Evolutionary conservation across 2,797 vertebrate species (phyloP).

Genomic region (Cichlasoma orientale): DNA sequence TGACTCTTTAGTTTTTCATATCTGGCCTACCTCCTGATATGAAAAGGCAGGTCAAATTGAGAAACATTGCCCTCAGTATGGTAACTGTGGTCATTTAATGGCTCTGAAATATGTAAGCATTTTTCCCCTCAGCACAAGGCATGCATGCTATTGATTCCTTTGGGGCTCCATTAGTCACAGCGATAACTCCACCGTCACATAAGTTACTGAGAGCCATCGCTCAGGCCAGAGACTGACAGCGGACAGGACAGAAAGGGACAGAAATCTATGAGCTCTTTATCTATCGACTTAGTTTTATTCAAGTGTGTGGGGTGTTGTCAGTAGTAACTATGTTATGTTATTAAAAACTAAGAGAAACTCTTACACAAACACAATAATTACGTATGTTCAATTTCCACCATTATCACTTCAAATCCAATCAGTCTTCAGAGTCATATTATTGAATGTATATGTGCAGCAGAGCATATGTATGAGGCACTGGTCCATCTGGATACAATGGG

Average conservation of each 20-base stretch:
- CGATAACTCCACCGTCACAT: constrained; percentile 67
- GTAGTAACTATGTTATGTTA: constrained; percentile 3
- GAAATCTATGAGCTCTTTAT: constrained; percentile 51
- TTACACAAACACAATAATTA: constrained; percentile 21
- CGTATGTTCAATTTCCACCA: neutral
- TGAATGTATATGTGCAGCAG: neutral
- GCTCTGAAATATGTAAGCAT: constrained; percentile 76
- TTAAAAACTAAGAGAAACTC: constrained; percentile 26
- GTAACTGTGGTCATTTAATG: constrained; percentile 73
- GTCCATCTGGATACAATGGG: neutral
- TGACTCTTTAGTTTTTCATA: constrained; percentile 57
- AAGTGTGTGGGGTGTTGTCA: neutral
- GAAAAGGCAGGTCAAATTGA: constrained; percentile 70
- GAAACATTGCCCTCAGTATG: constrained; percentile 66
- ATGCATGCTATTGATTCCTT: constrained; percentile 75
- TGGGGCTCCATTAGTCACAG: constrained; percentile 71
- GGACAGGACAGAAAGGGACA: constrained; percentile 30
- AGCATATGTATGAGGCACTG: neutral
- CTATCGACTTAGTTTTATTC: constrained; percentile 31
- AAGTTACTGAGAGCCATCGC: constrained; percentile 70
- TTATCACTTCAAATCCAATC: neutral
- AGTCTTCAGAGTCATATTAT: neutral
- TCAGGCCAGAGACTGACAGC: constrained; percentile 45
- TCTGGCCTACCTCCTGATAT: constrained; percentile 53
- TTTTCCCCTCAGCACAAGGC: constrained; percentile 36